Evolutionary conservation across 1,140 invertebrate genomes (phyloP), one percentile per base, ranked within the genome.

Genomic region (Hyphantria cunea): DNA sequence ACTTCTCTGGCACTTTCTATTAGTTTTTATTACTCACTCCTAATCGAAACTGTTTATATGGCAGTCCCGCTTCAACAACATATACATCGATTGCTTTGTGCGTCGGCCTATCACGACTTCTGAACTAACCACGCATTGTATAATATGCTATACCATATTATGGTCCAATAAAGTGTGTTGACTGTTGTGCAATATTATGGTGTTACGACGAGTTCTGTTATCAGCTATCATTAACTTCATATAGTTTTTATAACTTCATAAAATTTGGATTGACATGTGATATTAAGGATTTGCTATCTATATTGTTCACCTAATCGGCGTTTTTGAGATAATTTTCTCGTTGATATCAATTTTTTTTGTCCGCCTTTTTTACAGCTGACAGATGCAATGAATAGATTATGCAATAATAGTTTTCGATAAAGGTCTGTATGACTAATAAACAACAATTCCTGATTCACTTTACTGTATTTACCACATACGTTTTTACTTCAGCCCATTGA

Each of bases 1-100:
- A 84, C 82, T 83, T 58, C 82, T 76, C 71, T 72, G 66, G 61
- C 68, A 66, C 80, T 84, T 83, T 85, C 77, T 82, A 79, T 56
- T 65, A 64, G 64, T 70, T 74, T 74, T 77, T 78, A 55, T 70
- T 68, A 62, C 44, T 44, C 58, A n/a, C 45, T 48, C 13, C 25
- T 39, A 45, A 49, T 58, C 32, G 17, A 58, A 49, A 58, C 55
- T 34, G 32, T 49, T 39, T 37, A 12, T 31, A n/a, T 17, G 44
- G 32, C 39, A 8, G 11, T 67, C 48, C 56, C 32, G 50, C 47
- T 31, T 59, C 47, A 42, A 0, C 14, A 3, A 25, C 17, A n/a
- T 25, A 25, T 25, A 25, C 17, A 65, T 65, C 17, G 69, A 67
- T 48, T 45, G 33, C 25, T 64, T 64, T 62, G 52, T 61, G 47